Conservation (phyloP, 2,888 invertebrate species). For the Ischnura elegans region DNA sequence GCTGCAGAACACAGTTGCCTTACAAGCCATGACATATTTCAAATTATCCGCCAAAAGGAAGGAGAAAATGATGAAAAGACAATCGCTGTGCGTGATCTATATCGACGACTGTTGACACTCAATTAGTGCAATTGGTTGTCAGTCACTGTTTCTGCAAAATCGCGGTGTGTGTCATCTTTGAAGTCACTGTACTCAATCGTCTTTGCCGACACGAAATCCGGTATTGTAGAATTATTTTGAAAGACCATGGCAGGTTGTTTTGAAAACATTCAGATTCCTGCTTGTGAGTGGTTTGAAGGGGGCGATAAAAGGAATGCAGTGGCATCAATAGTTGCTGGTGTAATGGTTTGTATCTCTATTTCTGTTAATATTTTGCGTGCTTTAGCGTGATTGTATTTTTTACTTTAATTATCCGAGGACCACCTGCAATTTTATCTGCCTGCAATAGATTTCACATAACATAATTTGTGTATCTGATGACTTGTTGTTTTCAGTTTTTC, state of each 20-base stretch:
- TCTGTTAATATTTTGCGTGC: not conserved
- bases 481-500: slow-evolving; percentile 87
- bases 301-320: slow-evolving; percentile 92
- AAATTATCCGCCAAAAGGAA: no score
- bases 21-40: no score
- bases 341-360: slow-evolving; percentile 84
- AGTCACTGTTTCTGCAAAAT: no score
- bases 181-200: no score
- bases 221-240: not conserved
- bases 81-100: no score
- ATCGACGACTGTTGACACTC: no score
- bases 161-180: no score
- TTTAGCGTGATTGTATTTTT: not conserved
- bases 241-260: slow-evolving; percentile 81
- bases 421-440: not conserved
- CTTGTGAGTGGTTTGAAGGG: slow-evolving; percentile 91
- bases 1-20: no score
- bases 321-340: slow-evolving; percentile 91
- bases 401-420: not conserved
- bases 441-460: not conserved
- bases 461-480: slow-evolving; percentile 64
- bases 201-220: not conserved
- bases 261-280: slow-evolving; percentile 87
- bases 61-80: no score
- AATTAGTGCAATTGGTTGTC: no score